phyloP scores from a whole-genome alignment of 2,797 vertebrate genomes.

The Pteronotus mesoamericanus region DNA sequence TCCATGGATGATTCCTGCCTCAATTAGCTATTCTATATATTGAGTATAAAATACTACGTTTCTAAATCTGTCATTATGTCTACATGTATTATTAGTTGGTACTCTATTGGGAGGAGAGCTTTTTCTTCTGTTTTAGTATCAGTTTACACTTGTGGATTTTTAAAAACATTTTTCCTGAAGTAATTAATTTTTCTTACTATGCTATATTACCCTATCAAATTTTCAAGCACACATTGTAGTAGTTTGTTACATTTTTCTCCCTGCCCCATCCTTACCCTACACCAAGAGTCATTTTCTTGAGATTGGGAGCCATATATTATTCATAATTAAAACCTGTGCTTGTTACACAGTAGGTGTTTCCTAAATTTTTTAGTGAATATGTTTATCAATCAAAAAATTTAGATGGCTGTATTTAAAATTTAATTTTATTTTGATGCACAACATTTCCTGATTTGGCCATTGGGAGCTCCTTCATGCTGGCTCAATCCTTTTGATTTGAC shows the following conservation, averaged over 20 bases:
- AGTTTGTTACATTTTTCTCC: not conserved
- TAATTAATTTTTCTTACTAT: not conserved
- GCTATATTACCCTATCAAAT: not conserved
- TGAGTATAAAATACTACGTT: not conserved
- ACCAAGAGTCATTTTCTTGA: not conserved
- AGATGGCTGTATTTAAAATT: not conserved
- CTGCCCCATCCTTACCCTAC: not conserved
- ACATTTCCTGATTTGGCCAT: not conserved
- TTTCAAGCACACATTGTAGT: not conserved
- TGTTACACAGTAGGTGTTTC: not conserved
- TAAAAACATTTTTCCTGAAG: not conserved
- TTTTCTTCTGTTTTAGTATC: not conserved
- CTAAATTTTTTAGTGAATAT: not conserved
- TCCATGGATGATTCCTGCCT: not conserved
- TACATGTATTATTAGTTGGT: not conserved
- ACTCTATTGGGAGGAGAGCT: not conserved
- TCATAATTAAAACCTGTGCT: not conserved
- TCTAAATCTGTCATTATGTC: not conserved
- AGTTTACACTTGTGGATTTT: not conserved
- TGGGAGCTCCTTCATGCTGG: not conserved
- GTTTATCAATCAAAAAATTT: not conserved
- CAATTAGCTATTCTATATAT: not conserved
- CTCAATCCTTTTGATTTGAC: not conserved
- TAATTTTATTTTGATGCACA: not conserved
- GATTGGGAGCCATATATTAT: not conserved